Evolutionary conservation across 2,888 invertebrate species (phyloP), one percentile per base, ranked within the genome.

Genomic region (Melanostoma mellinum): DNA sequence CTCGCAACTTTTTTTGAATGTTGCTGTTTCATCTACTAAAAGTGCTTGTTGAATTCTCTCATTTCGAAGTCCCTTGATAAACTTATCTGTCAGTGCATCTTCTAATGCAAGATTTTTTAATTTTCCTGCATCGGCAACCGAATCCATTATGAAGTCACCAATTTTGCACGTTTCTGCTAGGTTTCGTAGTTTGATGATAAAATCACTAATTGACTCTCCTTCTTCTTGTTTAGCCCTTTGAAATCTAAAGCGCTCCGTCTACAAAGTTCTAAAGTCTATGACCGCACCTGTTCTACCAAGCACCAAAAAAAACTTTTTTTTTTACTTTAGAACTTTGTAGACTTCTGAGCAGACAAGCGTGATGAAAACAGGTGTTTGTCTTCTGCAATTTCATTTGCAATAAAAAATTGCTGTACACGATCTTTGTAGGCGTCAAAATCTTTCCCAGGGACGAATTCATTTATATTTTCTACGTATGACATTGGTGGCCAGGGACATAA

Each of bases 151-250:
- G 20, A 69, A 69, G 30, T 56, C 48, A 5, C 48, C 69, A 10
- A 69, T 56, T 46, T 55, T 44, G 8, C 35, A 67, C 9, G 46
- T 55, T 32, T 68, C 46, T 2, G 55, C 68, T 6, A 78, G 52
- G 36, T 56, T 50, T 52, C 53, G 50, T 9, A 77, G 8, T 20
- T 63, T 61, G 4, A 69, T 10, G 5, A 77, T 71, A 30, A 65
- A 77, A 20, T 65, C 56, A 52, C 58, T 58, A 1, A 78, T 50
- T 10, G 58, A 52, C 60, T 78, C 60, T 9, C 65, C 67, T 48
- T 56, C 71, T 52, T 78, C 60, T 38, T 72, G 78, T 35, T 32
- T 65, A n/a, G 65, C 50, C 9, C 52, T 65, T n/a, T 50, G 38
- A 10, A 65, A 65, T 20, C 52, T 65, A 40, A 52, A 65, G 8